These are phyloP conservation scores for Allobates femoralis DNA, from an alignment of 2,797 vertebrate genomes.

Conservation along the genomic window DNA sequence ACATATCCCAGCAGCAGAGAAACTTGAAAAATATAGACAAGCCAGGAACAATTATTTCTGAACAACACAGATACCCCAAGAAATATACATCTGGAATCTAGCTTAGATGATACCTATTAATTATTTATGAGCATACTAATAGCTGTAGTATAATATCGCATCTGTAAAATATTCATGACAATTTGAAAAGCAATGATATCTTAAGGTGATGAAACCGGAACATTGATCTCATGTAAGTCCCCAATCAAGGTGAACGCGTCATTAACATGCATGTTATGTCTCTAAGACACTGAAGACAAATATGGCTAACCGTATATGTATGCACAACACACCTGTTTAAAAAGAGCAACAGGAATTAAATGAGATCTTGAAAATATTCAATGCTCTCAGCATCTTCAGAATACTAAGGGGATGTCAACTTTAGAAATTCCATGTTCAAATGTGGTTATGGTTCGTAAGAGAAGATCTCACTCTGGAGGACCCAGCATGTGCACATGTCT, in stretches of 20 bases:
- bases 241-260: constrained; percentile 15
- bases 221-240: constrained; percentile 32
- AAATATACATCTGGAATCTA: constrained; percentile 40
- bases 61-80: constrained; percentile 34
- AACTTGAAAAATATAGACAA: constrained; percentile 44
- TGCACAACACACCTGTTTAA: not conserved
- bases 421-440: not conserved
- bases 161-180: constrained; percentile 49
- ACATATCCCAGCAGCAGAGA: constrained; percentile 1
- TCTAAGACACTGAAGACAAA: not conserved
- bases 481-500: not conserved
- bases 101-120: constrained; percentile 45
- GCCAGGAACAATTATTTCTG: constrained; percentile 41
- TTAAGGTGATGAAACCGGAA: constrained; percentile 43
- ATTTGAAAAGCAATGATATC: constrained; percentile 35
- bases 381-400: not conserved
- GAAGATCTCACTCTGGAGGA: not conserved
- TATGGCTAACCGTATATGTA: constrained; percentile 2
- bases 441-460: too few species aligned
- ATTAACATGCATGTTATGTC: constrained; percentile 40
- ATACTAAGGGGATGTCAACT: not conserved
- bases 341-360: not conserved
- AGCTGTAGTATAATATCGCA: constrained; percentile 20
- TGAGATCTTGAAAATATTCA: not conserved
- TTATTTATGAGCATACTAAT: constrained; percentile 39